Percentiles rank a stretch among this genome's conserved stretches.
These are phyloP conservation scores for Empis stercorea DNA, from an alignment of 2,888 invertebrate genomes.

Conservation along the genomic window DNA sequence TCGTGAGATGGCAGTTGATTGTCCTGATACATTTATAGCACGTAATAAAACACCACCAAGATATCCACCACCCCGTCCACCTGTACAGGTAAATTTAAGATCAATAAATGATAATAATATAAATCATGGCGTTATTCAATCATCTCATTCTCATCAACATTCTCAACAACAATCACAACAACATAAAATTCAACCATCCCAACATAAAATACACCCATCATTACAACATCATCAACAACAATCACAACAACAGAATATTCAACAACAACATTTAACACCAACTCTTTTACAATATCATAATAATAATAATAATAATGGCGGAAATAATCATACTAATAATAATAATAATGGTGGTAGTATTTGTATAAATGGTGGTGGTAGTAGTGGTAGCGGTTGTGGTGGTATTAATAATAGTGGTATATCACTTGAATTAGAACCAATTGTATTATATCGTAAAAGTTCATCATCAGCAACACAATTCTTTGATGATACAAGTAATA, in stretches of 20 bases:
- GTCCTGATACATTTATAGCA: slow-evolving; percentile 87
- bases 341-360: too few relatives aligned
- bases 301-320: slow-evolving; percentile 11
- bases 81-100: slow-evolving; percentile 39
- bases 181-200: slow-evolving; percentile 13
- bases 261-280: slow-evolving; percentile 6
- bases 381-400: slow-evolving; percentile 7
- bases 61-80: slow-evolving; percentile 70
- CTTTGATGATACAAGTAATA: slow-evolving; percentile 29
- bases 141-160: slow-evolving; percentile 12
- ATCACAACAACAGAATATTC: slow-evolving; percentile 7
- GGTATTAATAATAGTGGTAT: slow-evolving; percentile 13
- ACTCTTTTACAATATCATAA: slow-evolving; percentile 8
- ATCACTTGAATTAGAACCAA: slow-evolving; percentile 22
- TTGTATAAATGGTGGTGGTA: slow-evolving; percentile 13
- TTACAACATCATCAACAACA: slow-evolving; percentile 10
- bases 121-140: background rate
- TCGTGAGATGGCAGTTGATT: slow-evolving; percentile 98
- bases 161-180: slow-evolving; percentile 13
- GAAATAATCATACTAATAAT: too few relatives aligned
- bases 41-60: slow-evolving; percentile 83
- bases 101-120: too few relatives aligned
- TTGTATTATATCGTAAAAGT: slow-evolving; percentile 27
- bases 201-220: slow-evolving; percentile 10
- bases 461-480: slow-evolving; percentile 26